Percentiles rank a stretch among this genome's conserved stretches.
Evolutionary conservation across 1,140 invertebrate species (phyloP).

Genomic region (Heterodera schachtii): DNA sequence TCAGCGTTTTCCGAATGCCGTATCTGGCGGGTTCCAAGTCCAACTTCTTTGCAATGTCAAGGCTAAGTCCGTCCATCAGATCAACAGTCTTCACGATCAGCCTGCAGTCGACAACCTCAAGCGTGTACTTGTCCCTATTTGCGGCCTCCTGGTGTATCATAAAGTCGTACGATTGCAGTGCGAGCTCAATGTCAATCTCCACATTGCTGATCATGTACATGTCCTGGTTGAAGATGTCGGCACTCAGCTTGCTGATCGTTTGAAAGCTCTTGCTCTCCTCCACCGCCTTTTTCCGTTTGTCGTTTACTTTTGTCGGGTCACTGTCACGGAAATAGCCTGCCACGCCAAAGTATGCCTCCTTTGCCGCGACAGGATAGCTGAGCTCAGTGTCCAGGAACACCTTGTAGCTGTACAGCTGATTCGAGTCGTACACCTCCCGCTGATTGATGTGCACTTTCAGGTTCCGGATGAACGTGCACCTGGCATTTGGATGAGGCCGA

Average conservation of each 20-base stretch:
- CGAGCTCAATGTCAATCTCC: conserved; percentile 17
- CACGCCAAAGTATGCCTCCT: not conserved
- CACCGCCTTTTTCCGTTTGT: not conserved
- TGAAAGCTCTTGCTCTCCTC: not conserved
- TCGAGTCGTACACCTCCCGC: conserved; percentile 12
- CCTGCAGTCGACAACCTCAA: not conserved
- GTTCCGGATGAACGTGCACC: not conserved
- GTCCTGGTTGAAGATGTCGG: conserved; percentile 18
- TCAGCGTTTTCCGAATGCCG: too few species aligned
- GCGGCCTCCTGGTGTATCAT: not conserved
- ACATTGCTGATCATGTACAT: conserved; percentile 3
- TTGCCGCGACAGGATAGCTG: not conserved
- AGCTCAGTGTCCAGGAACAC: conserved; percentile 1
- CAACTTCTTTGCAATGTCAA: too few species aligned
- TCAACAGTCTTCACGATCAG: conserved; percentile 19
- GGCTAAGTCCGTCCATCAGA: conserved; percentile 29
- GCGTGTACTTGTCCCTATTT: not conserved
- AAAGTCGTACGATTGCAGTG: conserved; percentile 1
- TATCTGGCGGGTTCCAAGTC: too few species aligned
- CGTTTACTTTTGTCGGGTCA: not conserved
- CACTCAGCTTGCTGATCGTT: conserved; percentile 4
- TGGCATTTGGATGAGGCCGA: not conserved
- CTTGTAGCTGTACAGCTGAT: conserved; percentile 14
- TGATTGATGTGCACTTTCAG: conserved; percentile 13
- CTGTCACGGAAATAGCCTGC: not conserved